Evolutionary conservation across 2,113 vertebrate genomes (phyloP).

Genomic region (Boleophthalmus pectinirostris): DNA sequence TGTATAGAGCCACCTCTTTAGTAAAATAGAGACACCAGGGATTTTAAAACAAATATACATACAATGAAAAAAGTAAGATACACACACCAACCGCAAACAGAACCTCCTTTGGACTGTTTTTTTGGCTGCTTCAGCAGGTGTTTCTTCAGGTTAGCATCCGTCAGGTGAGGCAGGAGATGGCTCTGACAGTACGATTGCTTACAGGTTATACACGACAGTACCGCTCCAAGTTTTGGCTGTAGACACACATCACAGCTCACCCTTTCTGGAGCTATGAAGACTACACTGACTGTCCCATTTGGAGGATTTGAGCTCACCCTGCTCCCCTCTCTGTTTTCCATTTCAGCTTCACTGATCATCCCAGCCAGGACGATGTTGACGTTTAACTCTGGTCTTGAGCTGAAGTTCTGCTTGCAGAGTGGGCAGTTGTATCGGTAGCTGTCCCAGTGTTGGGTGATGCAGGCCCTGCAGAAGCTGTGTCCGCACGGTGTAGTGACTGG

Average conservation of each 20-base stretch:
- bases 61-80: no score
- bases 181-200: background rate
- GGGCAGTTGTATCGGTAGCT: background rate
- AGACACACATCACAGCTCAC: background rate
- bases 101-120: no score
- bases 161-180: conserved; percentile 1
- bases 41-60: no score
- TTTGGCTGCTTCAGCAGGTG: background rate
- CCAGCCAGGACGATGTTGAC: background rate
- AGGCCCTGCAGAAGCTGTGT: background rate
- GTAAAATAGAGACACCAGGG: no score
- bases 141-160: background rate
- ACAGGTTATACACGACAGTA: background rate
- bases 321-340: background rate
- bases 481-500: background rate
- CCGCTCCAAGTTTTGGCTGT: background rate
- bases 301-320: background rate
- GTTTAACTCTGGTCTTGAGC: background rate
- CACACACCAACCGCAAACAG: no score
- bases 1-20: no score
- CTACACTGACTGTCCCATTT: background rate
- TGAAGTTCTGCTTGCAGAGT: background rate
- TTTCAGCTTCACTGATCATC: background rate
- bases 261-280: background rate
- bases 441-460: conserved; percentile 2